phyloP scores from a whole-genome alignment of 2,888 invertebrate species.

The Eudasyphora cyanicolor region DNA sequence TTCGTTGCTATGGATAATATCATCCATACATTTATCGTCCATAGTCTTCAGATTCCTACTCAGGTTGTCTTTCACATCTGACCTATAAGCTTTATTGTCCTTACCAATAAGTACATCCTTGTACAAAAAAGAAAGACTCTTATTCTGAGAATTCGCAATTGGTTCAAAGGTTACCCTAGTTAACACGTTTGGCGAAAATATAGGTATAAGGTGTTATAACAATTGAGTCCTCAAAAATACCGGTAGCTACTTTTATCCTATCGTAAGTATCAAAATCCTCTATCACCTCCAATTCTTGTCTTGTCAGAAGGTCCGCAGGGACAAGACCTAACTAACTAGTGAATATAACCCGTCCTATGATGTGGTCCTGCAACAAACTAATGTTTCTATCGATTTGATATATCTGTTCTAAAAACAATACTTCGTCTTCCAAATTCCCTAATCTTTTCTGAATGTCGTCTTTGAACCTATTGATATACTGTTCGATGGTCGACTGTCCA shows the following conservation, averaged over 20 bases:
- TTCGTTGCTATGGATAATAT: constrained; percentile 27
- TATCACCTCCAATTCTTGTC: constrained; percentile 40
- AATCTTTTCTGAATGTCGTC: constrained; percentile 50
- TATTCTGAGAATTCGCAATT: too few species aligned
- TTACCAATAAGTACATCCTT: constrained; percentile 10
- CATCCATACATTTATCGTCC: constrained; percentile 25
- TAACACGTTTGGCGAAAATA: too few species aligned
- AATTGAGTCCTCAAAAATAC: too few species aligned
- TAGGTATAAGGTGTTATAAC: too few species aligned
- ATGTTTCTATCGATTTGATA: constrained; percentile 64
- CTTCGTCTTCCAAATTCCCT: constrained; percentile 61
- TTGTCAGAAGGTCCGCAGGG: constrained; percentile 19
- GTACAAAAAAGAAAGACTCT: too few species aligned
- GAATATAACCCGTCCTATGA: constrained; percentile 47
- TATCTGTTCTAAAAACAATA: constrained; percentile 57
- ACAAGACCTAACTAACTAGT: constrained; percentile 49
- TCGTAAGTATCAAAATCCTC: constrained; percentile 38
- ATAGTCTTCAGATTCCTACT: constrained; percentile 9
- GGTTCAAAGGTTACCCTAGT: too few species aligned
- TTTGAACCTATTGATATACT: constrained; percentile 61
- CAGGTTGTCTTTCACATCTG: constrained; percentile 19
- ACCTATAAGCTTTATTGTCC: constrained; percentile 26
- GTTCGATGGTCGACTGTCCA: constrained; percentile 58
- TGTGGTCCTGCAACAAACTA: constrained; percentile 48
- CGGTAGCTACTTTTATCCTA: constrained; percentile 29